Evolutionary conservation across 2,888 invertebrate genomes (phyloP).

Genomic region (Chrysodeixis includens): DNA sequence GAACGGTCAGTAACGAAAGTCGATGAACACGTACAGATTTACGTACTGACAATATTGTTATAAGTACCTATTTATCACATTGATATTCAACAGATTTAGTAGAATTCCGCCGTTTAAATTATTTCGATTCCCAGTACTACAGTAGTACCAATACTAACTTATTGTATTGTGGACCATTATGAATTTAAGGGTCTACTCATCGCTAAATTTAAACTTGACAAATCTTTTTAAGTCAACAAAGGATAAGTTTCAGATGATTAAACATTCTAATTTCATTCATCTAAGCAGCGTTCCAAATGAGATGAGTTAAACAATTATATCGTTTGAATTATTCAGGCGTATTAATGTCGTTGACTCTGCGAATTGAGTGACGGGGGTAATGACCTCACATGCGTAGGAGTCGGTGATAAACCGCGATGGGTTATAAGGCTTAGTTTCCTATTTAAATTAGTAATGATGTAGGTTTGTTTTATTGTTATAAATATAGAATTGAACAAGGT

Average conservation of each 20-base stretch:
- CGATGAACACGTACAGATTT: too few species aligned
- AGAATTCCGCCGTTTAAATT: too few species aligned
- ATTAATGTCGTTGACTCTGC: constrained; percentile 53
- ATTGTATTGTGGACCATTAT: too few species aligned
- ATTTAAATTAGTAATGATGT: constrained; percentile 34
- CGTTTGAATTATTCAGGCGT: constrained; percentile 23
- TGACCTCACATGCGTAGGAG: constrained; percentile 54
- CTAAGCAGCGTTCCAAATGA: constrained; percentile 31
- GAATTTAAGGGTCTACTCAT: too few species aligned
- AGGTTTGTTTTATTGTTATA: background rate
- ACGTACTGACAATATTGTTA: too few species aligned
- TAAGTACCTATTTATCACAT: too few species aligned
- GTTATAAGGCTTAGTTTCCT: constrained; percentile 33
- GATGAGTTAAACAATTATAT: constrained; percentile 22
- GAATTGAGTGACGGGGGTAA: constrained; percentile 46
- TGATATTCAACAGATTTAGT: too few species aligned
- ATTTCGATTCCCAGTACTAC: too few species aligned
- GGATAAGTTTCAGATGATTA: constrained; percentile 19
- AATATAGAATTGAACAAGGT: background rate
- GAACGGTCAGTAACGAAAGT: too few species aligned
- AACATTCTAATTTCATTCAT: constrained; percentile 20
- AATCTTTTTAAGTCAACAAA: background rate
- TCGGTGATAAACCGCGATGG: constrained; percentile 28
- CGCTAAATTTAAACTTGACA: background rate
- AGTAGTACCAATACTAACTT: too few species aligned